Evolutionary conservation across 2,113 vertebrate genomes (phyloP).

Genomic region (Heterotilapia buettikoferi): DNA sequence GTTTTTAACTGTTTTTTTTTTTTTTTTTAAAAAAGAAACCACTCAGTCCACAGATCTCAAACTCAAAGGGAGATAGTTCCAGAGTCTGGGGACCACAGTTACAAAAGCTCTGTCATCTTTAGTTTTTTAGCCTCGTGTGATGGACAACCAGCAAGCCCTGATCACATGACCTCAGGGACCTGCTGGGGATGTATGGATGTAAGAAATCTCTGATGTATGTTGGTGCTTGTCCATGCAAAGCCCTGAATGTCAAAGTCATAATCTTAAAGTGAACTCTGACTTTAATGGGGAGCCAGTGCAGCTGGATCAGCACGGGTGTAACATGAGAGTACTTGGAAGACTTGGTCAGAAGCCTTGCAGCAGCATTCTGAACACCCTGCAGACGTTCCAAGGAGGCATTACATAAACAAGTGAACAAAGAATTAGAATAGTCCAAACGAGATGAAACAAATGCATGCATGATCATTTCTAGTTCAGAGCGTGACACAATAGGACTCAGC

Average conservation of each 20-base stretch:
- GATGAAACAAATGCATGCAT: background rate
- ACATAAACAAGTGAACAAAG: no score
- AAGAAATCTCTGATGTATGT: background rate
- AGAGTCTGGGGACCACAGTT: background rate
- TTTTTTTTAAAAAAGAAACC: background rate
- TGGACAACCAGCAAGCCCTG: background rate
- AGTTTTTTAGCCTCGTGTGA: background rate
- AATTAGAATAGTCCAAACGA: background rate
- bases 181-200: background rate
- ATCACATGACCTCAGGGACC: background rate
- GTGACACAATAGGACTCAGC: background rate
- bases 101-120: background rate
- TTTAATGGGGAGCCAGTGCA: background rate
- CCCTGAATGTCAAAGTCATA: accelerated
- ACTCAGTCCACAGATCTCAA: background rate
- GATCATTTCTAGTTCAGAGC: background rate
- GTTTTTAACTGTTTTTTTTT: accelerated
- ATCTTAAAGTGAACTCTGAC: background rate
- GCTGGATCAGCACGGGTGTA: accelerated
- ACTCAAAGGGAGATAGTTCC: background rate
- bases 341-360: background rate
- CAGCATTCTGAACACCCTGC: no score
- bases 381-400: no score
- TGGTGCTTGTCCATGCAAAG: background rate
- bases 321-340: background rate